Percentiles rank a stretch among this genome's conserved stretches.
Evolutionary conservation across 2,888 invertebrate genomes (phyloP).

Genomic region (Lamproptera curius): DNA sequence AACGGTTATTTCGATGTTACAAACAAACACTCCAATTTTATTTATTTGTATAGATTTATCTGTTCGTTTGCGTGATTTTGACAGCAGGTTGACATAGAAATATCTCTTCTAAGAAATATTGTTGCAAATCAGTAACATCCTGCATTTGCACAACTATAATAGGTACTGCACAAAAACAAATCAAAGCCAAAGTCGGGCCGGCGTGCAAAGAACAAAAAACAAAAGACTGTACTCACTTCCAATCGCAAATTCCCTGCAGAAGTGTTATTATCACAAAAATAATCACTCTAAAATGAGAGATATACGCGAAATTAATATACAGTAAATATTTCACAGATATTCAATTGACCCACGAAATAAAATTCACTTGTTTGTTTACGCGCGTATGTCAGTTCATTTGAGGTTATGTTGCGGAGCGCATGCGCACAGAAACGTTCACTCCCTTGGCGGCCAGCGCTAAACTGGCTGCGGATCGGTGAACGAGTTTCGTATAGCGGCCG

Average conservation of each 20-base stretch:
- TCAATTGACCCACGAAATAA: slow-evolving; percentile 43
- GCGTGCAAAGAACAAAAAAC: slow-evolving; percentile 51
- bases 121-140: neutral
- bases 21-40: too few species aligned
- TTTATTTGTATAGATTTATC: too few species aligned
- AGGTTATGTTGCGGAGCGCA: slow-evolving; percentile 43
- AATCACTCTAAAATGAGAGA: slow-evolving; percentile 21
- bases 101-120: too few species aligned
- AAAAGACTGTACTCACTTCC: slow-evolving; percentile 58
- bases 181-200: slow-evolving; percentile 49
- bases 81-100: too few species aligned
- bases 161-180: slow-evolving; percentile 47
- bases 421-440: slow-evolving; percentile 47
- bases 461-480: slow-evolving; percentile 45
- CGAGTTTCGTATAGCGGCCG: slow-evolving; percentile 29
- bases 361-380: slow-evolving; percentile 69
- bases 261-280: slow-evolving; percentile 41
- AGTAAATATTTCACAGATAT: slow-evolving; percentile 29
- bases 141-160: neutral
- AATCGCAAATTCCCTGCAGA: slow-evolving; percentile 61
- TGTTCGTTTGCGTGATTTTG: too few species aligned
- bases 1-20: too few species aligned
- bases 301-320: too few species aligned
- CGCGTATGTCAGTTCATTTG: slow-evolving; percentile 50
- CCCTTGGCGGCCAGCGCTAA: slow-evolving; percentile 46